Conservation (phyloP, 2,797 vertebrate species). For the Pachyuromys duprasi region DNA sequence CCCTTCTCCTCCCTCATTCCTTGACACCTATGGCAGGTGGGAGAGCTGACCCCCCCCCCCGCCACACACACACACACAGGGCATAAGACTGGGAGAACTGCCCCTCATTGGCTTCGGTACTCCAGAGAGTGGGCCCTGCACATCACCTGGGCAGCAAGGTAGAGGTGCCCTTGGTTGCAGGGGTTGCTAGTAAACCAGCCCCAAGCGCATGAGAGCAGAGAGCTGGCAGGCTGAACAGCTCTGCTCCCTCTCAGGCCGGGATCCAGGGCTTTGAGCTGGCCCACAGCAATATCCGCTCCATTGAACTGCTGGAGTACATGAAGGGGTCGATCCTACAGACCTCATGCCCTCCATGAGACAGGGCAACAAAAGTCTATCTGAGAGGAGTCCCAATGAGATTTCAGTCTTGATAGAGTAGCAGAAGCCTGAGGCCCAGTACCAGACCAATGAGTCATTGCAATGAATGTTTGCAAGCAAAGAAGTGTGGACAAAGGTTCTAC, state of each 20-base stretch:
- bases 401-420: neutral
- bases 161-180: neutral
- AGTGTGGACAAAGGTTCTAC: neutral
- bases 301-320: neutral
- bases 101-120: neutral
- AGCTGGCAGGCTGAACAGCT: neutral
- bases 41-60: neutral
- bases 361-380: neutral
- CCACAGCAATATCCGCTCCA: neutral
- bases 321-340: neutral
- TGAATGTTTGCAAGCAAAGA: neutral
- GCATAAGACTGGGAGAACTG: neutral
- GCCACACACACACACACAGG: no score
- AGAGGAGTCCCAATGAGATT: neutral
- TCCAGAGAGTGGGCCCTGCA: neutral
- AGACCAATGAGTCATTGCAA: neutral
- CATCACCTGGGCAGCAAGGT: neutral
- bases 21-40: neutral
- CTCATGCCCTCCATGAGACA: neutral
- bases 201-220: neutral
- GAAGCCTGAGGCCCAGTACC: neutral
- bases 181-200: neutral
- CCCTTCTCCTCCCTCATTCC: neutral
- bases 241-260: neutral
- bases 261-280: neutral